Percentiles rank a stretch among this genome's conserved stretches.
Conservation (phyloP, 1,140 invertebrate species). For the Cotesia glomerata region DNA sequence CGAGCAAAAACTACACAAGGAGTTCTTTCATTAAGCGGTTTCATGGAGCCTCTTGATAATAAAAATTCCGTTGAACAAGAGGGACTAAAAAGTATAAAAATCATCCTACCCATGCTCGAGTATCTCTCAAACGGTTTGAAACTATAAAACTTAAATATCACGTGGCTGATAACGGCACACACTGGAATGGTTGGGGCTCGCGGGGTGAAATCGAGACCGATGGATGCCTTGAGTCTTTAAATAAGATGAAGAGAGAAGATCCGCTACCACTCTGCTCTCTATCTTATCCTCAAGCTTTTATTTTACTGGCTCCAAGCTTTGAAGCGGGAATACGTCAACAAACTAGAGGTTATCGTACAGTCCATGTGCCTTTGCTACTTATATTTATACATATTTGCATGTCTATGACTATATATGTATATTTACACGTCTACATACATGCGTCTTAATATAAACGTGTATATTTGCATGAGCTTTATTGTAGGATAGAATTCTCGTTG, state of each 20-base stretch:
- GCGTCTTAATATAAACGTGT: no score
- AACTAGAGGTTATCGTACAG: neutral
- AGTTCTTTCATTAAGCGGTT: constrained; percentile 50
- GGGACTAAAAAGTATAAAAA: constrained; percentile 33
- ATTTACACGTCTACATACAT: no score
- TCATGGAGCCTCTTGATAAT: constrained; percentile 37
- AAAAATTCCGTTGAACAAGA: constrained; percentile 42
- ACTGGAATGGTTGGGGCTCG: neutral
- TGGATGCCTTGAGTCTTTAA: neutral
- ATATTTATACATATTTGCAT: no score
- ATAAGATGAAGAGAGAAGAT: neutral
- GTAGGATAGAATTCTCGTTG: neutral
- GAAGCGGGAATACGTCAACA: constrained; percentile 7
- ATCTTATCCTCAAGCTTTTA: neutral
- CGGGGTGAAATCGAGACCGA: constrained; percentile 7
- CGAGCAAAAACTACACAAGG: constrained; percentile 46
- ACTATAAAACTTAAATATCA: constrained; percentile 45
- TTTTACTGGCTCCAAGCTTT: neutral
- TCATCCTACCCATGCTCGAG: neutral
- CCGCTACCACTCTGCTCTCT: neutral
- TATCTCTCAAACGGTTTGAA: constrained; percentile 32
- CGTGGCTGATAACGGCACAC: constrained; percentile 21
- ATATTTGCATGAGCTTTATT: neutral
- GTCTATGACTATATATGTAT: no score
- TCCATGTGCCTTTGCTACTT: neutral